Base-by-base conservation (phyloP, 2,113 vertebrate species). In the Talpa occidentalis region DNA sequence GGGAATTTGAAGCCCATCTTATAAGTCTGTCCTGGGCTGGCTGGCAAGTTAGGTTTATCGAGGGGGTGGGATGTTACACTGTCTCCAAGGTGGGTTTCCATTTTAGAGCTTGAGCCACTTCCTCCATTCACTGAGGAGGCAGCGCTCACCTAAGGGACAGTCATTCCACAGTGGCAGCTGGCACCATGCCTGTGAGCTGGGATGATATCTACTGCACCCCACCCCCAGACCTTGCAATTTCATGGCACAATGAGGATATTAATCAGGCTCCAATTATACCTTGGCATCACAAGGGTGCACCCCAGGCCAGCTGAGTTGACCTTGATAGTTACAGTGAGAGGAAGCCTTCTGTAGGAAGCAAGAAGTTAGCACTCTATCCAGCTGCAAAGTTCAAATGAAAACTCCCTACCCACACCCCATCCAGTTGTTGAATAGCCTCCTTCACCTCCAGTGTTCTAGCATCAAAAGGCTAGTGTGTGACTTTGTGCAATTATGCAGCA, bases 1-100 rank as follows among this genome's bases (percentile, higher is more conserved):
- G 54, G 73, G 37, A 3, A 14, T 26, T 7, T 10, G 11, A 85
- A 67, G 42, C 12, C 40, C 7, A 0, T 60, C 24, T 35, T 54
- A 35, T 19, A 74, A 74, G 21, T 24, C 49, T 78, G 16, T 47
- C 32, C 28, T 30, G 22, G 2, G 35, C 67, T 4, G 14, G 37
- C 44, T 16, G 64, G 47, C 37, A 64, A 30, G 19, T 40, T 54
- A 10, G 37, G n/a, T 2, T 60, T 40, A 49, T 10, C 56, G 22
- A 30, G 72, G 67, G n/a, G 26, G 14, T 10, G 5, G n/a, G 24
- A 6, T 30, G 1, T 30, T 54, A 6, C 0, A 2, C 12, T 15
- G 30, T 37, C 56, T 79, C 35, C 19, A 14, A 40, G 76, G 56
- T 12, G 32, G 24, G 64, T 70, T 54, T 76, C 35, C 17, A 1